Percentiles rank a stretch among this genome's conserved stretches.
Conservation (phyloP, 2,113 vertebrate genomes). For the Corythaeola cristata region DNA sequence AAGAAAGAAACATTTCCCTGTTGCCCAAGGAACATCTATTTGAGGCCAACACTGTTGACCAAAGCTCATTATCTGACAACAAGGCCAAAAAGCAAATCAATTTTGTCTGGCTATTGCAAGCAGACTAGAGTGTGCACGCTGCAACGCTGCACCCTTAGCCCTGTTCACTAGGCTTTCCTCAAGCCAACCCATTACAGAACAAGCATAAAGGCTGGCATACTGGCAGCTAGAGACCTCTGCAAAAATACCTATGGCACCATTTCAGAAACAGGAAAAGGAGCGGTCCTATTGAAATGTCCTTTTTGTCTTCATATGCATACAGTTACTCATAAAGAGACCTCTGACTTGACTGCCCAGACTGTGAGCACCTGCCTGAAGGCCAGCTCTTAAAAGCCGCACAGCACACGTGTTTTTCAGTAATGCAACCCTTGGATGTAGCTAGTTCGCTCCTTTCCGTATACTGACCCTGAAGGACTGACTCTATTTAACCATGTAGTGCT, state of each 20-base stretch:
- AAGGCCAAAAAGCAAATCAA: not conserved
- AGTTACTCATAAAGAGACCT: not conserved
- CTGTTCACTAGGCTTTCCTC: not conserved
- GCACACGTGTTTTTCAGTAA: rapidly evolving
- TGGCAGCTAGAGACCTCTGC: not conserved
- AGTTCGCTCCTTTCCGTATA: not conserved
- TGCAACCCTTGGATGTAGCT: rapidly evolving
- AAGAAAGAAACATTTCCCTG: not conserved
- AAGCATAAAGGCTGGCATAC: not conserved
- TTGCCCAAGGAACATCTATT: not conserved
- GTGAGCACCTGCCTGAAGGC: not conserved
- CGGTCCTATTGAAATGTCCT: not conserved
- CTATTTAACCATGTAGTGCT: not conserved
- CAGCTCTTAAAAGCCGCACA: not conserved
- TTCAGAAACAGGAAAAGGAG: not conserved
- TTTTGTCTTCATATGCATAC: not conserved
- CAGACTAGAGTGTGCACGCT: not conserved
- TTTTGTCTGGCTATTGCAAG: not conserved
- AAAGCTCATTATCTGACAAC: not conserved
- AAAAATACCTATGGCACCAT: not conserved
- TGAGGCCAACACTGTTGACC: not conserved
- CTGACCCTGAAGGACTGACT: not conserved
- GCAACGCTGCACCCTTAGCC: not conserved
- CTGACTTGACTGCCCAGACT: not conserved
- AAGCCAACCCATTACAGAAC: not conserved